Base-by-base conservation (phyloP, 2,888 invertebrate species). In the Tenthredo scrophulariae region DNA sequence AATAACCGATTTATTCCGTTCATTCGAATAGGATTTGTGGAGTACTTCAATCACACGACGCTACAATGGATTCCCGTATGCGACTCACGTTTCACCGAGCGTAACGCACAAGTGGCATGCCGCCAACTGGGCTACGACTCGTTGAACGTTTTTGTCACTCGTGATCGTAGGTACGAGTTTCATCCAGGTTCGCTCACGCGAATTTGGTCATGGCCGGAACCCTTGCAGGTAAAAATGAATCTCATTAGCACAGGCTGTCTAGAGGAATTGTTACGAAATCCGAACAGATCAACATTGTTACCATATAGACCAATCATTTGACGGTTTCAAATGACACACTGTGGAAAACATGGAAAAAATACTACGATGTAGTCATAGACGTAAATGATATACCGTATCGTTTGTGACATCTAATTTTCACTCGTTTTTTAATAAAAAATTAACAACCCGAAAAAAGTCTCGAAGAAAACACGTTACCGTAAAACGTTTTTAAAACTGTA, bases 21-120 rank as follows among this genome's bases (percentile, higher is more conserved):
- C 29, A 22, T 84, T 29, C 0, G 6, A 74, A 50, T 97, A 95
- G 99, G 99, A 6, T 99, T 99, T 91, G 93, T 99, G 86, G 98
- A 99, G 94, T 97, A 98, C 91, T 99, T 97, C 92, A 99, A 99
- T 91, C 95, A 95, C 88, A 99, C 99, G 1, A 98, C 99, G 0
- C 94, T 98, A 26, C 99, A 99, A 91, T 99, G 99, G 98, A 97
- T 99, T 54, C 98, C 99, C 0, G 96, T 99, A 94, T 99, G 99
- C 93, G 99, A 99, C 93, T 95, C 95, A 72, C 95, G 98, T 86
- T 99, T 99, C 92, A 99, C 99, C 0, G 98, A 99, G 92, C 95
- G 99, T 89, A 99, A 99, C 92, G 99, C 98, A 5, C 97, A 98
- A 94, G 99, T 99, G 0, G 98, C 99, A 0, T 99, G 99, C 91